Evolutionary conservation across 2,888 invertebrate genomes (phyloP).

Genomic region (Stegana nigrithorax): DNA sequence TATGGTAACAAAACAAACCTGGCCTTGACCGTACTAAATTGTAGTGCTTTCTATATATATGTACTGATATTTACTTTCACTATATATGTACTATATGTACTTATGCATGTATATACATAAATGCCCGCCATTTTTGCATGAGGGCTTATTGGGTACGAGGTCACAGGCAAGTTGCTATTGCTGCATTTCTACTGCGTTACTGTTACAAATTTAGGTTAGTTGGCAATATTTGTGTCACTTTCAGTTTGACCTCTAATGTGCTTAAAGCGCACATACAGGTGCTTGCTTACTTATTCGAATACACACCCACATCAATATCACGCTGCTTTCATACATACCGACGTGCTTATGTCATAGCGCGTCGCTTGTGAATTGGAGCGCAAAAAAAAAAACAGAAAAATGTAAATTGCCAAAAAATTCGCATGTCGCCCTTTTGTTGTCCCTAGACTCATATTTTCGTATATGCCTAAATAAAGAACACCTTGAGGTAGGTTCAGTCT

Average conservation of each 20-base stretch:
- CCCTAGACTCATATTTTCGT: too few species aligned
- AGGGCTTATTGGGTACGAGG: constrained; percentile 26
- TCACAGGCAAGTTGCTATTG: background rate
- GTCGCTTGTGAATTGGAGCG: constrained; percentile 1
- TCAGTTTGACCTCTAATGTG: background rate
- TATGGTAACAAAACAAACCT: too few species aligned
- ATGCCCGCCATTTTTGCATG: constrained; percentile 25
- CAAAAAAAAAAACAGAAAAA: constrained; percentile 2
- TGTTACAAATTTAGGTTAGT: background rate
- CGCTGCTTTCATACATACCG: too few species aligned
- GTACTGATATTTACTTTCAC: too few species aligned
- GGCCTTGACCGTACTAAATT: too few species aligned
- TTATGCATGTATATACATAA: background rate
- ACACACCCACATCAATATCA: too few species aligned
- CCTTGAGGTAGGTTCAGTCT: constrained; percentile 56
- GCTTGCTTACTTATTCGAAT: background rate
- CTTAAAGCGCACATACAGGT: background rate
- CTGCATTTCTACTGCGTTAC: background rate
- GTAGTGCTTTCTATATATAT: background rate
- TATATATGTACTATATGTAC: background rate
- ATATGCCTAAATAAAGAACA: constrained; percentile 53
- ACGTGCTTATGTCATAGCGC: background rate
- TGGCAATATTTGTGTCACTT: background rate
- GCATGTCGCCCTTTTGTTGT: too few species aligned
- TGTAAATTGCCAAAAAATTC: background rate